Evolutionary conservation across 2,888 invertebrate species (phyloP).

Genomic region (Scaptomyza cyrtandrae): DNA sequence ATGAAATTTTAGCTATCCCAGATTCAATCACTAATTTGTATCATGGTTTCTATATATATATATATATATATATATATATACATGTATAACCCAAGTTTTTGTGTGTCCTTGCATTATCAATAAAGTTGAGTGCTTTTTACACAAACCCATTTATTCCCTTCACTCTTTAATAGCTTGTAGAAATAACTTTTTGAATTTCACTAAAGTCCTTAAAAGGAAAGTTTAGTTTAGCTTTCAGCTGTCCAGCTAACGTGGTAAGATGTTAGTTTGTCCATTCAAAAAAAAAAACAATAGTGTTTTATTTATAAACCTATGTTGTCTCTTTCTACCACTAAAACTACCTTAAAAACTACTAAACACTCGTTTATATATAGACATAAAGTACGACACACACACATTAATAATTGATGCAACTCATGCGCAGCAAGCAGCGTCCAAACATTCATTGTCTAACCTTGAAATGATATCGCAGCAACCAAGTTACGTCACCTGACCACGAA

Average conservation of each 20-base stretch:
- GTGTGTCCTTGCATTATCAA: background rate
- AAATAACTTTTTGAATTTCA: background rate
- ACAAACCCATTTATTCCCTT: background rate
- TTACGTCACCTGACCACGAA: conserved; percentile 64
- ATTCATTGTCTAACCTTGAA: conserved; percentile 61
- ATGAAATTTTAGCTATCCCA: too few relatives aligned
- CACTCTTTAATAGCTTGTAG: background rate
- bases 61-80: too few relatives aligned
- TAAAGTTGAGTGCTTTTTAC: background rate
- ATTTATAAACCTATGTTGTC: background rate
- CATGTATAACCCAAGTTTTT: too few relatives aligned
- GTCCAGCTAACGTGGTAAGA: too few relatives aligned
- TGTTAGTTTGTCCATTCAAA: too few relatives aligned
- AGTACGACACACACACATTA: background rate
- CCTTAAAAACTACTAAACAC: background rate
- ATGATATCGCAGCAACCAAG: conserved; percentile 31
- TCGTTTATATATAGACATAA: background rate
- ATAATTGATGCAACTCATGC: conserved; percentile 52
- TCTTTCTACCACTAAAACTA: background rate
- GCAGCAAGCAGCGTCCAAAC: conserved; percentile 21
- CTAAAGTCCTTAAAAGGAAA: background rate
- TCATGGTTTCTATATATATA: background rate
- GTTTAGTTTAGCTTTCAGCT: background rate
- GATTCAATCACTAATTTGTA: background rate
- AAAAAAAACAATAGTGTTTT: too few relatives aligned